These are phyloP conservation scores for Abramis brama DNA, from an alignment of 2,113 vertebrate species.

Conservation along the genomic window DNA sequence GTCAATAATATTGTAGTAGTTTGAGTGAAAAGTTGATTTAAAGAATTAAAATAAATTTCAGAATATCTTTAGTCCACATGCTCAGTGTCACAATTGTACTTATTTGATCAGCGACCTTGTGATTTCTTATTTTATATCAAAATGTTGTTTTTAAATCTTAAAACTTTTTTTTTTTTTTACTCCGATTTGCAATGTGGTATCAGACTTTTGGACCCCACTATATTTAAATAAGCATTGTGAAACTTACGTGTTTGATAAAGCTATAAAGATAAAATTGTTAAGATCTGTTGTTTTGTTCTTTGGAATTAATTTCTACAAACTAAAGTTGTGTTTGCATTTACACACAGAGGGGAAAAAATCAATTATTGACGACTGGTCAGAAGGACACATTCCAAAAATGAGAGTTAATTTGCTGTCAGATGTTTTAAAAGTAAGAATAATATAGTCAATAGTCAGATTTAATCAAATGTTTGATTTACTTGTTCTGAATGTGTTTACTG, in stretches of 20 bases:
- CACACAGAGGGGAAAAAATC: neutral
- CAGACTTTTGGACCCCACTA: neutral
- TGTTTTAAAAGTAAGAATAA: no score
- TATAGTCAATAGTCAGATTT: neutral
- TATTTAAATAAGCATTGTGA: neutral
- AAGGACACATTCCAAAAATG: conserved; percentile 6
- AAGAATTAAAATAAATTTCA: no score
- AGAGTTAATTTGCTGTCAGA: neutral
- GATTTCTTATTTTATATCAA: no score
- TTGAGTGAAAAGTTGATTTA: no score
- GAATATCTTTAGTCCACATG: no score
- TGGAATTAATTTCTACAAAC: neutral
- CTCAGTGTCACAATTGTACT: no score
- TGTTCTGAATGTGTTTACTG: neutral
- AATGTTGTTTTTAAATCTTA: no score
- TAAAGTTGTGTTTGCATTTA: neutral
- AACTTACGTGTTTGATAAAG: neutral
- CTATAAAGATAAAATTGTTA: neutral
- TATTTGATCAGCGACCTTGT: no score
- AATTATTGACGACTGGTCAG: neutral
- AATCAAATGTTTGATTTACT: neutral
- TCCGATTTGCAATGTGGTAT: neutral
- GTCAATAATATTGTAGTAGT: no score
- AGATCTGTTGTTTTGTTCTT: neutral
- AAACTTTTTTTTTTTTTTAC: neutral